Percentiles rank a stretch among this genome's conserved stretches.
Conservation (phyloP, 2,888 invertebrate species). For the Cantharis nigra region DNA sequence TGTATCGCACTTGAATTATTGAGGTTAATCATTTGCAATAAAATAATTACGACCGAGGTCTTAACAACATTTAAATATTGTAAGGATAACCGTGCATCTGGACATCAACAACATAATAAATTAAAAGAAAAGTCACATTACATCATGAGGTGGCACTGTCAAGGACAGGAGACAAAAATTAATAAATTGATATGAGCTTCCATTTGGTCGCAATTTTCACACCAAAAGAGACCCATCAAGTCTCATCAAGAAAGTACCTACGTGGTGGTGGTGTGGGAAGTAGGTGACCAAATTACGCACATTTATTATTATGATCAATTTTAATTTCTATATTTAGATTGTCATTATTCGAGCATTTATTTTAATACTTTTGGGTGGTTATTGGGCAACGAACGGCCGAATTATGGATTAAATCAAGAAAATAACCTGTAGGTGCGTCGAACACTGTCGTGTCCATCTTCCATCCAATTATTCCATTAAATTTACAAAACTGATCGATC, state of each 20-base stretch:
- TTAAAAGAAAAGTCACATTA: slow-evolving; percentile 6
- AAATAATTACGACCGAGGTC: slow-evolving; percentile 6
- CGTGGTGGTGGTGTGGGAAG: background rate
- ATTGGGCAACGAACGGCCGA: background rate
- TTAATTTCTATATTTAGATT: background rate
- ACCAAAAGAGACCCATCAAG: background rate
- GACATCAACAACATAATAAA: background rate
- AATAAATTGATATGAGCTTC: slow-evolving; percentile 5
- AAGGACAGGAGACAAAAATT: slow-evolving; percentile 16
- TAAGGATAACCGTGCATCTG: background rate
- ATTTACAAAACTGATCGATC: background rate
- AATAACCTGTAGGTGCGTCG: background rate
- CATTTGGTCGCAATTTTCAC: background rate
- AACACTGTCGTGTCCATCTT: slow-evolving; percentile 4
- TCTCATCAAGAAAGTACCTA: background rate
- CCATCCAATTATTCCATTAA: slow-evolving; percentile 6
- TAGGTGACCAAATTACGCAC: background rate
- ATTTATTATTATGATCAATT: background rate
- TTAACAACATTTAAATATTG: slow-evolving; percentile 4
- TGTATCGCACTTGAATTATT: background rate
- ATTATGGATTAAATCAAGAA: background rate
- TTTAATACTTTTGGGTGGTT: background rate
- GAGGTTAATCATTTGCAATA: slow-evolving; percentile 8
- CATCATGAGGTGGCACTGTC: slow-evolving; percentile 28
- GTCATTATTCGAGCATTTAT: background rate